These are phyloP conservation scores for Diachasma alloeum DNA, from an alignment of 1,140 invertebrate genomes.

Conservation along the genomic window DNA sequence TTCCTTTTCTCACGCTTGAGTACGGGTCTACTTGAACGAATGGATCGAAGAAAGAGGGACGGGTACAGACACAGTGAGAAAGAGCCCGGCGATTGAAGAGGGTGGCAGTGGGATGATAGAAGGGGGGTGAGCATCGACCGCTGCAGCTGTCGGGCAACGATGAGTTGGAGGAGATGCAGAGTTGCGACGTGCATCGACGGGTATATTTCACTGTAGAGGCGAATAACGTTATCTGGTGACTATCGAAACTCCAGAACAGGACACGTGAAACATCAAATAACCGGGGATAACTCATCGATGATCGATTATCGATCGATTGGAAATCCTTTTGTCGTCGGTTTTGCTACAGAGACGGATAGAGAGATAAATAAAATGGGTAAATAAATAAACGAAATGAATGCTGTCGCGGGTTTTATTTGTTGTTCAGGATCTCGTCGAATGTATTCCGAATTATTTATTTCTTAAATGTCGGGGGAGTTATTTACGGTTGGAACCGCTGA, in stretches of 20 bases:
- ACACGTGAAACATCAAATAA: not conserved
- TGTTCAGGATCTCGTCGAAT: not conserved
- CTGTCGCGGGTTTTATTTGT: not conserved
- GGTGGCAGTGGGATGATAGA: not conserved
- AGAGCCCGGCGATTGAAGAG: no score
- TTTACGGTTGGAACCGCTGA: not conserved
- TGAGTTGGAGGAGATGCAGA: not conserved
- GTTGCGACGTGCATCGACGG: not conserved
- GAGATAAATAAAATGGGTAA: not conserved
- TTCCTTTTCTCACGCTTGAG: not conserved
- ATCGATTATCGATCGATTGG: not conserved
- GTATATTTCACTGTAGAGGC: not conserved
- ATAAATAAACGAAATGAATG: not conserved
- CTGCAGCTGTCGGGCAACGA: not conserved
- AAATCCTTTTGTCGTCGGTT: not conserved
- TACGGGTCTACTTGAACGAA: not conserved
- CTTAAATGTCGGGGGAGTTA: not conserved
- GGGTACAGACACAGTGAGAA: not conserved
- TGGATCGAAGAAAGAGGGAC: not conserved
- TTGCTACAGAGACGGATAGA: not conserved
- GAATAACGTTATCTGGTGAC: not conserved
- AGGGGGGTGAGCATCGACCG: not conserved
- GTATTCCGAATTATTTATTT: not conserved
- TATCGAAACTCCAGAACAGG: not conserved
- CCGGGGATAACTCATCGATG: not conserved